These are phyloP conservation scores for Hoplodrina ambigua DNA, from an alignment of 2,888 invertebrate genomes.

Conservation along the genomic window DNA sequence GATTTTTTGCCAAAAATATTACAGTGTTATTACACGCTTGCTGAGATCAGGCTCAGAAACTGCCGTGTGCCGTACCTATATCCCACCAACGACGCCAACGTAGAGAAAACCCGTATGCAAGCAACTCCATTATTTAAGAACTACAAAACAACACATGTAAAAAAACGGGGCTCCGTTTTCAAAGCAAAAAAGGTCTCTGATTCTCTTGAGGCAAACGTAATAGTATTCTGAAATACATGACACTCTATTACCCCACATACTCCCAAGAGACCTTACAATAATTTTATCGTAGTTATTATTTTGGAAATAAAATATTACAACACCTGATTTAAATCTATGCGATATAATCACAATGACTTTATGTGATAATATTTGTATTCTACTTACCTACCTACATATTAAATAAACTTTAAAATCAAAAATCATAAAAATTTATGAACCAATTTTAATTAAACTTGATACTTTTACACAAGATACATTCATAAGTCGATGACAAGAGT, in stretches of 20 bases:
- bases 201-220: constrained; percentile 27
- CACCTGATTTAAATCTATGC: constrained; percentile 10
- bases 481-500: no score
- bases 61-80: no score
- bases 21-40: no score
- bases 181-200: constrained; percentile 22
- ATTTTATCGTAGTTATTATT: constrained; percentile 23
- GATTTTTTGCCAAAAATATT: no score
- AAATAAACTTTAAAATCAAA: no score
- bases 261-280: constrained; percentile 25
- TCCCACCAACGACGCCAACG: background rate
- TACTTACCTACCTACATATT: no score
- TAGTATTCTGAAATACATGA: constrained; percentile 52
- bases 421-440: no score
- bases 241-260: constrained; percentile 40
- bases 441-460: no score
- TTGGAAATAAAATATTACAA: constrained; percentile 12
- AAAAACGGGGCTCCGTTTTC: constrained; percentile 9
- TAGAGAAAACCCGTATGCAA: background rate
- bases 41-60: no score
- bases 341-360: background rate
- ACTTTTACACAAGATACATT: no score
- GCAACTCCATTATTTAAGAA: constrained; percentile 10
- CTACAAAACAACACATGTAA: constrained; percentile 20
- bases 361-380: background rate